A percentile compares a stretch with the other conserved stretches of the same genome.
phyloP scores from a whole-genome alignment of 2,888 invertebrate genomes.

The Xestobium rufovillosum region DNA sequence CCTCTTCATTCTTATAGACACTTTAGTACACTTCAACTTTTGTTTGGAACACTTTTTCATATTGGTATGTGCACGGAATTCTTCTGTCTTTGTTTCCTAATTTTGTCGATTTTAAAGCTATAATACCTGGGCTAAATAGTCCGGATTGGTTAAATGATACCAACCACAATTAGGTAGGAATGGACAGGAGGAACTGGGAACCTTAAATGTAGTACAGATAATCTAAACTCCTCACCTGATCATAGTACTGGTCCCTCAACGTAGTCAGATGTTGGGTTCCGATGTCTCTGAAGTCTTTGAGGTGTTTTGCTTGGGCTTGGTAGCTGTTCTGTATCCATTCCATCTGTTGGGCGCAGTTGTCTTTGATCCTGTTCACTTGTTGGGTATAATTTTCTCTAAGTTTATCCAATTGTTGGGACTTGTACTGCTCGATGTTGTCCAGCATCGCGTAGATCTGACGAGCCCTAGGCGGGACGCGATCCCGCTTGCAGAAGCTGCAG shows the following conservation, averaged over 20 bases:
- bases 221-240: constrained; percentile 80
- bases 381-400: constrained; percentile 86
- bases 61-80: too few relatives aligned
- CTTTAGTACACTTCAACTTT: too few relatives aligned
- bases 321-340: constrained; percentile 92
- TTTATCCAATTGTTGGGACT: constrained; percentile 79
- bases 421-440: constrained; percentile 85
- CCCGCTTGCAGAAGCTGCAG: constrained; percentile 65
- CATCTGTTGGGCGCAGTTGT: constrained; percentile 89
- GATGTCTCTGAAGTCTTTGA: constrained; percentile 84
- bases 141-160: too few relatives aligned
- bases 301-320: constrained; percentile 75
- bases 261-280: constrained; percentile 81
- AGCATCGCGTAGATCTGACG: constrained; percentile 81
- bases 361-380: constrained; percentile 86
- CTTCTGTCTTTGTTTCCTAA: too few relatives aligned
- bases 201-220: too few relatives aligned
- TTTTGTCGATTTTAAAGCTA: too few relatives aligned
- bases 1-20: too few relatives aligned
- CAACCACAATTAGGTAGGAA: too few relatives aligned
- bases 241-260: constrained; percentile 84
- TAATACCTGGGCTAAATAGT: too few relatives aligned
- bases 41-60: too few relatives aligned
- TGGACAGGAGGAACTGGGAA: too few relatives aligned
- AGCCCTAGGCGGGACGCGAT: constrained; percentile 65